Percentiles rank a stretch among this genome's conserved stretches.
These are phyloP conservation scores for Cottoperca gobio DNA, from an alignment of 2,797 vertebrate species.

Conservation along the genomic window DNA sequence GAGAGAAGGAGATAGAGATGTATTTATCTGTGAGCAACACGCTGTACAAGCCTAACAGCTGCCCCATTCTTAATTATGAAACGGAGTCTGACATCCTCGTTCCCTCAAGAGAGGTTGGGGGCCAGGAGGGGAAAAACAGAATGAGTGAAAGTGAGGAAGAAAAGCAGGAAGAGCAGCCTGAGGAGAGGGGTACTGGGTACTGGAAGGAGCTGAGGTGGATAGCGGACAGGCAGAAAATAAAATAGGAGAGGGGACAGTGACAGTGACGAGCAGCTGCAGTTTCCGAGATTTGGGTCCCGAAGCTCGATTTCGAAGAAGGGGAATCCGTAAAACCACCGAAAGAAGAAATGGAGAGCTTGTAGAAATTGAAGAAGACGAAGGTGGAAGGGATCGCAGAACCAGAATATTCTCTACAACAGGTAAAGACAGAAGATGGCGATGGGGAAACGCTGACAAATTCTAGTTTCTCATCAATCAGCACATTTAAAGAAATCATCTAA, in stretches of 20 bases:
- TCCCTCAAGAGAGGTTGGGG: slow-evolving; percentile 31
- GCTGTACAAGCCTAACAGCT: slow-evolving; percentile 81
- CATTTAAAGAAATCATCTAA: neutral
- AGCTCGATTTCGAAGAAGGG: slow-evolving; percentile 69
- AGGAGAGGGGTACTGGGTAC: slow-evolving; percentile 4
- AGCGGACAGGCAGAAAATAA: slow-evolving; percentile 13
- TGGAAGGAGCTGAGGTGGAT: slow-evolving; percentile 4
- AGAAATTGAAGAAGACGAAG: slow-evolving; percentile 71
- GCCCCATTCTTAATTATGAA: slow-evolving; percentile 75
- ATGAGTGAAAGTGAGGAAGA: slow-evolving; percentile 42
- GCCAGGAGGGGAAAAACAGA: slow-evolving; percentile 25
- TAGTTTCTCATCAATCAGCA: neutral
- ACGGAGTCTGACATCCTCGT: slow-evolving; percentile 32
- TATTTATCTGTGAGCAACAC: slow-evolving; percentile 67
- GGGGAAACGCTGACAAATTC: neutral
- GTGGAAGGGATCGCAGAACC: slow-evolving; percentile 83
- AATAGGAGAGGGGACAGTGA: slow-evolving; percentile 16
- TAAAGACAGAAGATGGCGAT: slow-evolving; percentile 60
- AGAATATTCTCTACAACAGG: slow-evolving; percentile 83
- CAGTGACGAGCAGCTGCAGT: slow-evolving; percentile 66
- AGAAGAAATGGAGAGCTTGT: slow-evolving; percentile 60
- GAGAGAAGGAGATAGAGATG: slow-evolving; percentile 60
- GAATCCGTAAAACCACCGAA: slow-evolving; percentile 77
- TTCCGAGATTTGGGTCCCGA: slow-evolving; percentile 76
- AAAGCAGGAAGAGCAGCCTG: slow-evolving; percentile 35